Conservation (phyloP, 2,888 invertebrate species). For the Ametastegia equiseti region DNA sequence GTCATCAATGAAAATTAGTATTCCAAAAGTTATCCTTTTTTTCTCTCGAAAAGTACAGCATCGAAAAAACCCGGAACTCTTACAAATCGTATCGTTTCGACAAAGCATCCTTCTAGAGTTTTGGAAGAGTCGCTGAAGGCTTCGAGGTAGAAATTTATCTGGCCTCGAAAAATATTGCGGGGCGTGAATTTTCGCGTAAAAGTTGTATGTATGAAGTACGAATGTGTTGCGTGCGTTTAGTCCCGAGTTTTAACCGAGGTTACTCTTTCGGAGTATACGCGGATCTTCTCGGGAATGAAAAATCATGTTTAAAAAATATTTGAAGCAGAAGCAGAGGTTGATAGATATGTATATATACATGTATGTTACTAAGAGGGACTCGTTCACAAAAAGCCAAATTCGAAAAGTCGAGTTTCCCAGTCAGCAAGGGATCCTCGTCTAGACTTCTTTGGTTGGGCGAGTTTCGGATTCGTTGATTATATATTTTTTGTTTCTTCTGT, state of each 20-base stretch:
- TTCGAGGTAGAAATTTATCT: neutral
- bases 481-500: slow-evolving; percentile 61
- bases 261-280: neutral
- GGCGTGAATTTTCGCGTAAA: slow-evolving; percentile 1
- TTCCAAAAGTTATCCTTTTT: neutral
- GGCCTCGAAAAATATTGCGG: neutral
- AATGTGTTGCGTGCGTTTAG: neutral
- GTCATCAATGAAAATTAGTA: neutral
- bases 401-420: slow-evolving; percentile 52
- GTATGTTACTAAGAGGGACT: slow-evolving; percentile 29
- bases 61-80: neutral
- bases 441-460: slow-evolving; percentile 25
- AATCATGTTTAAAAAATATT: neutral
- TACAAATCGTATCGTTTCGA: neutral
- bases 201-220: slow-evolving; percentile 10
- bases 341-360: slow-evolving; percentile 37
- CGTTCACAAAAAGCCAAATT: slow-evolving; percentile 26
- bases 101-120: no score
- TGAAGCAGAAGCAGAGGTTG: neutral
- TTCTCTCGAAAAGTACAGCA: neutral
- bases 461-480: slow-evolving; percentile 53
- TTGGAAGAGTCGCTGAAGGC: neutral
- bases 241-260: neutral
- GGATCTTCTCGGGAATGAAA: neutral
- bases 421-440: slow-evolving; percentile 67